Base-by-base conservation (phyloP, 2,888 invertebrate genomes). In the Drosophila birchii region DNA sequence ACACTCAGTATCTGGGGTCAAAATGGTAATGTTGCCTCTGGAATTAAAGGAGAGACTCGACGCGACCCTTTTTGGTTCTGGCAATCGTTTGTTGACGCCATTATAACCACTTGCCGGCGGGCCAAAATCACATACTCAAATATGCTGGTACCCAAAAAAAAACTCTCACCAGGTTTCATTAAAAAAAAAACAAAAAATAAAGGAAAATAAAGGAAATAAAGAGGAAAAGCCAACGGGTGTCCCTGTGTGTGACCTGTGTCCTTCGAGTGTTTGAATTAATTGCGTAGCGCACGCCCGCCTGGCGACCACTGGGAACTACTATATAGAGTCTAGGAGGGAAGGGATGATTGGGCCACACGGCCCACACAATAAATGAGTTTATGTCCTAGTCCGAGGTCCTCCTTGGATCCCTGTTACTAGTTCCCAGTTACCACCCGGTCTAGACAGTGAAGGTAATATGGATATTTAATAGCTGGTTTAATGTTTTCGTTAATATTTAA, bases 191-290 rank as follows among this genome's bases (percentile, higher is more conserved):
- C 70, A 78, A 72, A 23, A 71, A 77, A 69, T 29, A 29, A 58
- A 12, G n/a, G 11, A n/a, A 36, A 44, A 34, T 53, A 56, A 29
- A 38, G 54, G 38, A 23, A 36, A 44, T 39, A 54, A 18, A 36
- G 39, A 18, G 45, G n/a, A 43, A 39, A 23, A 38, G 26, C 32
- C 38, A 47, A n/a, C 23, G 58, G 36, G 12, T 49, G 51, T 41
- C 36, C 34, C 74, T 77, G 60, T 85, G 78, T 85, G 82, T 72
- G 78, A 73, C 75, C 67, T 53, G 53, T 69, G 84, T 84, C 84
- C 86, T 84, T 84, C 86, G 86, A 83, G 86, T 86, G 83, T 83
- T 81, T 84, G 86, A 86, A 86, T 83, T 84, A 84, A 84, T 84
- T 84, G 86, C 86, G 80, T 83, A 86, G 81, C 75, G 77, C 83